These are phyloP conservation scores for Ischnus inquisitorius DNA, from an alignment of 2,888 invertebrate species.

Conservation along the genomic window DNA sequence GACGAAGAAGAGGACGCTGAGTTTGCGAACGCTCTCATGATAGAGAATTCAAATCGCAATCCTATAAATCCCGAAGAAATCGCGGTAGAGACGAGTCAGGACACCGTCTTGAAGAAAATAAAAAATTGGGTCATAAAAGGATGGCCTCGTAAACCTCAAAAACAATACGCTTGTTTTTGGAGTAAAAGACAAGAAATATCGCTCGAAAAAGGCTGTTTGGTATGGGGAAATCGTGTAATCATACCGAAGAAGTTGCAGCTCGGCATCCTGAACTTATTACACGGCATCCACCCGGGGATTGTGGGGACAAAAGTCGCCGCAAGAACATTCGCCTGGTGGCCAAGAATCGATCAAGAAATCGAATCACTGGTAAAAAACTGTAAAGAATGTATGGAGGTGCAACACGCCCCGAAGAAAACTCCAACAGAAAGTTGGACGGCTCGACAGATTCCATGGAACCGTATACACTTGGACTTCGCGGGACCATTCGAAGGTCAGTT, in stretches of 20 bases:
- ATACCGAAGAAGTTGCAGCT: constrained; percentile 42
- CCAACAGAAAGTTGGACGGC: constrained; percentile 58
- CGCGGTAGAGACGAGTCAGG: neutral
- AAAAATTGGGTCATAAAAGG: constrained; percentile 14
- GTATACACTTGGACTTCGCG: constrained; percentile 69
- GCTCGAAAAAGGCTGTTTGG: constrained; percentile 27
- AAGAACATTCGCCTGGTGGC: constrained; percentile 49
- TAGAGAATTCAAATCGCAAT: neutral
- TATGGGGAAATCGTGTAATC: constrained; percentile 46
- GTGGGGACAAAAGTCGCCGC: constrained; percentile 35
- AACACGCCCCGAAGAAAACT: constrained; percentile 51
- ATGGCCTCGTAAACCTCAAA: constrained; percentile 4
- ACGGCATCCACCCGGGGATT: constrained; percentile 60
- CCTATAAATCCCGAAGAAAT: neutral
- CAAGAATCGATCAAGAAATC: constrained; percentile 56
- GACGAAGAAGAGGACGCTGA: constrained; percentile 42
- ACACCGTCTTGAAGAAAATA: constrained; percentile 4
- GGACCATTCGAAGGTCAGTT: constrained; percentile 68
- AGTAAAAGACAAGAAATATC: constrained; percentile 11
- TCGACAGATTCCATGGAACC: constrained; percentile 65
- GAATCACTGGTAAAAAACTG: constrained; percentile 56
- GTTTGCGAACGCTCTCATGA: constrained; percentile 3
- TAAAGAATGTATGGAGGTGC: constrained; percentile 41
- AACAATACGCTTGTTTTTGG: neutral
- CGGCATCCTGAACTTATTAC: constrained; percentile 41